Conservation (phyloP, 2,113 vertebrate genomes). For the Daphoenositta chrysoptera region DNA sequence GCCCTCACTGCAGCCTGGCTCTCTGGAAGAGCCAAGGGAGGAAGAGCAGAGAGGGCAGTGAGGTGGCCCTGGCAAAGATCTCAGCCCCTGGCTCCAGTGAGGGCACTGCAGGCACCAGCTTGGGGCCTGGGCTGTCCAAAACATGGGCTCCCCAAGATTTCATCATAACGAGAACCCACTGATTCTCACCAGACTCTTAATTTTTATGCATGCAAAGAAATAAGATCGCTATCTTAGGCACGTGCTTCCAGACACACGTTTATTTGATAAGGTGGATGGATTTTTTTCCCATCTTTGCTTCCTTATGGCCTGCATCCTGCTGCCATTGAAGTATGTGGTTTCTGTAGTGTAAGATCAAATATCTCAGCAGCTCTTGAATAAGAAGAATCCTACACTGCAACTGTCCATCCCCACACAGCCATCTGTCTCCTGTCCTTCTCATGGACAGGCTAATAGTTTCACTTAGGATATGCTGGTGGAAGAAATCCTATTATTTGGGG, state of each 20-base stretch:
- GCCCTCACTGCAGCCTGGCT: not conserved
- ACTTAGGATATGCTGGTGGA: not conserved
- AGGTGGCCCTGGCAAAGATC: rapidly evolving
- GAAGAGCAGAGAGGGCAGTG: not conserved
- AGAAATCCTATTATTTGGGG: not conserved
- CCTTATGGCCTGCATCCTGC: not conserved
- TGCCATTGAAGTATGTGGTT: not conserved
- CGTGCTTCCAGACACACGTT: not conserved
- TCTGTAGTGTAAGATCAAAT: not conserved
- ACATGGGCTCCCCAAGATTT: not conserved
- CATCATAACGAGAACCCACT: not conserved
- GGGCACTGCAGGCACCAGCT: not conserved
- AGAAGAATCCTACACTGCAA: not conserved
- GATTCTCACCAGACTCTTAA: not conserved
- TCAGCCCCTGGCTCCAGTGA: rapidly evolving
- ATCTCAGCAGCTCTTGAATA: not conserved
- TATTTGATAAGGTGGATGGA: not conserved
- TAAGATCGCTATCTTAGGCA: not conserved
- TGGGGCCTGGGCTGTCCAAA: not conserved
- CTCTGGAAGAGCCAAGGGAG: not conserved
- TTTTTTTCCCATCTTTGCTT: not conserved
- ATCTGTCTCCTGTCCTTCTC: not conserved
- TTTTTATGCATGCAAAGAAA: not conserved
- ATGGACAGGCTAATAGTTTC: not conserved
- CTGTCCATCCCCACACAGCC: not conserved